These are phyloP conservation scores for Halocaridina rubra DNA, from an alignment of 2,888 invertebrate species.

Conservation along the genomic window DNA sequence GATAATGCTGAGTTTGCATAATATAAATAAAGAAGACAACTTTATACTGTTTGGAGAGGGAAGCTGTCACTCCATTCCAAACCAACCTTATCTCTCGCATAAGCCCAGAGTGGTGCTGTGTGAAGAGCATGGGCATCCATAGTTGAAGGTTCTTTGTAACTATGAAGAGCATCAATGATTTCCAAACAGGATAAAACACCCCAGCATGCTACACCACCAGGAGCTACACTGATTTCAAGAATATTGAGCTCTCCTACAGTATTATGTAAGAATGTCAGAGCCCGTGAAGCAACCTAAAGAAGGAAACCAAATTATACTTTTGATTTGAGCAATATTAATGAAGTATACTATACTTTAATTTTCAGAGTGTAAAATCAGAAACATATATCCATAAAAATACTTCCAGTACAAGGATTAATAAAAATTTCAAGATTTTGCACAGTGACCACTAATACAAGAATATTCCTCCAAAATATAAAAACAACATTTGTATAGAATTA, in stretches of 20 bases:
- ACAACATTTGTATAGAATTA: too few relatives aligned
- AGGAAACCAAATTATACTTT: slow-evolving; percentile 2
- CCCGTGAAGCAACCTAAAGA: slow-evolving; percentile 83
- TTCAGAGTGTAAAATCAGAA: neutral
- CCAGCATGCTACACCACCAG: slow-evolving; percentile 92
- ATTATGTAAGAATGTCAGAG: slow-evolving; percentile 90
- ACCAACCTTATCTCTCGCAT: slow-evolving; percentile 84
- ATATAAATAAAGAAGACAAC: too few relatives aligned
- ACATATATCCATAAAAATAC: too few relatives aligned
- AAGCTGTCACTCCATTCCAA: neutral
- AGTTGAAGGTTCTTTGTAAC: slow-evolving; percentile 71
- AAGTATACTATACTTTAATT: neutral
- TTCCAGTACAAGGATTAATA: too few relatives aligned
- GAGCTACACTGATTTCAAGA: slow-evolving; percentile 81
- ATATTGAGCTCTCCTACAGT: slow-evolving; percentile 84
- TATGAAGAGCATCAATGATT: slow-evolving; percentile 77
- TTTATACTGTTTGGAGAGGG: too few relatives aligned
- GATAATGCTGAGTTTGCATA: too few relatives aligned
- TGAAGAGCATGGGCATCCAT: slow-evolving; percentile 82
- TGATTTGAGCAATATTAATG: neutral
- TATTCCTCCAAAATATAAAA: too few relatives aligned
- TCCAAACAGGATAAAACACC: slow-evolving; percentile 91
- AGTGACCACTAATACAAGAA: too few relatives aligned
- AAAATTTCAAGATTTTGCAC: too few relatives aligned
- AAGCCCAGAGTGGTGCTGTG: slow-evolving; percentile 88